phyloP scores from a whole-genome alignment of 2,797 vertebrate species.

The Echeneis naucrates region DNA sequence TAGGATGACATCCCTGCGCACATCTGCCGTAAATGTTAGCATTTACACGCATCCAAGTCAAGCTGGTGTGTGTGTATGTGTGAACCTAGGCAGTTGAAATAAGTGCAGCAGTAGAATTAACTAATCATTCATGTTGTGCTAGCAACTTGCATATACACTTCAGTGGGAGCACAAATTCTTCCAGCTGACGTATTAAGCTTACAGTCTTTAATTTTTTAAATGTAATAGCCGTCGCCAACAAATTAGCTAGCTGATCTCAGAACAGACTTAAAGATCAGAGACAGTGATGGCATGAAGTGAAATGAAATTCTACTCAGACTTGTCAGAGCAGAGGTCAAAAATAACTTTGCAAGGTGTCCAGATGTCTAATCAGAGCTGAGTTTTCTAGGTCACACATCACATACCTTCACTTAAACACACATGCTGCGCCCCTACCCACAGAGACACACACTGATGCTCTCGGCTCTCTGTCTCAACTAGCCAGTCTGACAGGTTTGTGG shows the following conservation, averaged over 20 bases:
- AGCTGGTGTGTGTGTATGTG: not conserved
- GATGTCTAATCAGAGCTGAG: conserved; percentile 60
- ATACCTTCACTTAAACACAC: conserved; percentile 38
- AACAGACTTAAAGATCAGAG: conserved; percentile 8
- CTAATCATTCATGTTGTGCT: conserved; percentile 23
- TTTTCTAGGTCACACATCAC: conserved; percentile 63
- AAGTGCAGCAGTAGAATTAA: conserved; percentile 19
- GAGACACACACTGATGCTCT: conserved; percentile 42
- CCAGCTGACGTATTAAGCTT: not conserved
- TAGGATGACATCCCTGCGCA: not conserved
- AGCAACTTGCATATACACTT: conserved; percentile 25
- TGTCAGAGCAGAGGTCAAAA: conserved; percentile 54
- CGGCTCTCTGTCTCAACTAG: conserved; percentile 27
- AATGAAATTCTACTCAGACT: conserved; percentile 40
- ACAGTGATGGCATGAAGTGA: conserved; percentile 35
- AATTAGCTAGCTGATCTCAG: conserved; percentile 14
- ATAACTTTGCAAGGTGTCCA: conserved; percentile 46
- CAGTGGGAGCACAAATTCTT: conserved; percentile 9
- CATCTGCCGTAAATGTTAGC: not conserved
- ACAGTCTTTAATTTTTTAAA: conserved; percentile 15
- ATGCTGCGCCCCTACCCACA: conserved; percentile 14
- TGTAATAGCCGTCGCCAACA: not conserved
- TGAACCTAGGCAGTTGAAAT: not conserved
- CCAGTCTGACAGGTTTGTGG: conserved; percentile 65
- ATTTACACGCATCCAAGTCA: too few species aligned